Base-by-base conservation (phyloP, 2,797 vertebrate genomes). In the Enteromius paludinosus region DNA sequence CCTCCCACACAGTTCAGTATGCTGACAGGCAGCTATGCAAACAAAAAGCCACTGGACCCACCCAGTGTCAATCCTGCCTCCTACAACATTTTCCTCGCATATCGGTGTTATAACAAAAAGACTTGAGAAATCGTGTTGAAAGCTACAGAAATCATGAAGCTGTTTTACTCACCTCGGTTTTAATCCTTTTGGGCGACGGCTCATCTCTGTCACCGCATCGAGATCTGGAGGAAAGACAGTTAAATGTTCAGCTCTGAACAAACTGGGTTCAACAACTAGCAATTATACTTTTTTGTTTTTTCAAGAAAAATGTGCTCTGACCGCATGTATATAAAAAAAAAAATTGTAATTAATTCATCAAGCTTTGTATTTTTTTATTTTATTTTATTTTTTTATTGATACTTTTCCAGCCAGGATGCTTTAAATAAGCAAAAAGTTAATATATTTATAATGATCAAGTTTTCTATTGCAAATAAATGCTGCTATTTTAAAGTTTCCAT, bases 131-230 rank as follows among this genome's bases (percentile, higher is more conserved):
- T 54, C 25, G 23, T 8, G 18, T 23, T 43, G 18, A 28, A 66
- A 70, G 45, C 61, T 75, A 12, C 11, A 68, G 45, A 64, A 61
- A 23, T 73, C 38, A 14, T 2, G 7, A 38, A 84, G 66, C 8
- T 3, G 25, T 35, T 76, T 23, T 61, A 86, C 91, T 88, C 94
- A 99, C 98, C 97, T 99, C 98, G 8, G 97, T 96, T 92, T 99
- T 99, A 87, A 99, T 99, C 90, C 96, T 96, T 88, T 99, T 99
- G 1, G 98, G 97, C 9, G 97, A 99, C 49, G 96, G 93, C 88
- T 99, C 98, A 72, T 98, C 97, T 93, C 96, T 92, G 89, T 99
- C 97, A 85, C 97, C 97, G 88, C 96, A 98, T 87, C 97, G 97
- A 90, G 96, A 97, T 90, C 98, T 99, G 91, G 41, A 79, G 87